These are phyloP conservation scores for Condylura cristata DNA, from an alignment of 2,113 vertebrate species.

Conservation along the genomic window DNA sequence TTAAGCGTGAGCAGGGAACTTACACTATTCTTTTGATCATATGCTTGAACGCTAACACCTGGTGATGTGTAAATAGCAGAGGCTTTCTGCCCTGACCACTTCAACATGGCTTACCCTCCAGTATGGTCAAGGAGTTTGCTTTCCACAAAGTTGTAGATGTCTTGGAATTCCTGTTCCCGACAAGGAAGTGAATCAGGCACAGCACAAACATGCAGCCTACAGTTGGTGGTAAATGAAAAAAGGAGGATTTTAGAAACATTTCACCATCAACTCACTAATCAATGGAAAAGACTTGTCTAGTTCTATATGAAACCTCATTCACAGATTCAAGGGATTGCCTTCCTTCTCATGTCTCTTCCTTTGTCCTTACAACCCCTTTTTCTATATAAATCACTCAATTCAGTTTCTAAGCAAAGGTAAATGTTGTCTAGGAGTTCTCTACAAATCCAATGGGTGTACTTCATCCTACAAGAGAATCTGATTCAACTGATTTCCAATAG, in stretches of 20 bases:
- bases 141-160: slow-evolving; percentile 97
- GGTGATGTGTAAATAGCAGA: background rate
- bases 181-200: slow-evolving; percentile 96
- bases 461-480: background rate
- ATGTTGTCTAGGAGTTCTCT: background rate
- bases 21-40: background rate
- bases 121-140: slow-evolving; percentile 95
- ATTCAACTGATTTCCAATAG: slow-evolving; percentile 9
- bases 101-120: slow-evolving; percentile 91
- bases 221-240: background rate
- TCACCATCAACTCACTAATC: background rate
- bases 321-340: background rate
- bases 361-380: background rate
- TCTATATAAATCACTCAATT: background rate
- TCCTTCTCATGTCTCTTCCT: background rate
- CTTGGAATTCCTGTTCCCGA: slow-evolving; percentile 97
- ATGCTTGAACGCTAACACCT: background rate
- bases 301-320: background rate
- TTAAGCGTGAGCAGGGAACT: background rate
- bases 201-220: slow-evolving; percentile 94
- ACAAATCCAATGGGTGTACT: background rate
- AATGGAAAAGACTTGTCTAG: background rate
- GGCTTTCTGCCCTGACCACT: background rate
- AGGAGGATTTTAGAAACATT: background rate
- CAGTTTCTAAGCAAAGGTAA: background rate